These are phyloP conservation scores for Dreissena rostriformis DNA, from an alignment of 1,140 invertebrate species.

Conservation along the genomic window DNA sequence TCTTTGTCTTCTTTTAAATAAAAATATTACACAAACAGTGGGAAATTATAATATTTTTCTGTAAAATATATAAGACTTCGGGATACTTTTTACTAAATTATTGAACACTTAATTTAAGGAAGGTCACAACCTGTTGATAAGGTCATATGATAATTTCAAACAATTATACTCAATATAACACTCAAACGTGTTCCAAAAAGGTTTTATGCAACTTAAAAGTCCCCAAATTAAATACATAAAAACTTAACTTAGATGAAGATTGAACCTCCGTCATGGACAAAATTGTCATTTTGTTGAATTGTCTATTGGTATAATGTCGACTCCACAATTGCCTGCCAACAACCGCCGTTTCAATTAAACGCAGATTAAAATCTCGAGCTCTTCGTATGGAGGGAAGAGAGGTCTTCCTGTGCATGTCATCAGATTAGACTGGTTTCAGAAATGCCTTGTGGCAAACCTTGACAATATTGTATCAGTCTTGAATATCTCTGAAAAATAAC, in stretches of 20 bases:
- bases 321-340: slow-evolving; percentile 1
- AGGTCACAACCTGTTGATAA: slow-evolving; percentile 11
- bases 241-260: slow-evolving; percentile 23
- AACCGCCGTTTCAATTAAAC: slow-evolving; percentile 45
- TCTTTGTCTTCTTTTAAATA: no score
- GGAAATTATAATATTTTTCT: no score
- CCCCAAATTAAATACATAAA: slow-evolving; percentile 25
- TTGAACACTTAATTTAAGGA: background rate
- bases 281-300: slow-evolving; percentile 33
- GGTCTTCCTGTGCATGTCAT: slow-evolving; percentile 24
- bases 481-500: slow-evolving; percentile 41
- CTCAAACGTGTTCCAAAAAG: slow-evolving; percentile 31
- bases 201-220: background rate
- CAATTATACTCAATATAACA: background rate
- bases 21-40: no score
- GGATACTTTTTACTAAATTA: background rate
- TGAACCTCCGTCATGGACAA: slow-evolving; percentile 19
- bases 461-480: slow-evolving; percentile 35
- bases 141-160: slow-evolving; percentile 3
- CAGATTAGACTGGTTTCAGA: slow-evolving; percentile 30
- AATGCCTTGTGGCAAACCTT: slow-evolving; percentile 26
- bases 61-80: background rate
- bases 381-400: slow-evolving; percentile 7
- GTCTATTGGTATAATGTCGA: slow-evolving; percentile 25
- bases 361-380: slow-evolving; percentile 27